Evolutionary conservation across 2,113 vertebrate species (phyloP), one percentile per base, ranked within the genome.

Genomic region (Amia ocellicauda): DNA sequence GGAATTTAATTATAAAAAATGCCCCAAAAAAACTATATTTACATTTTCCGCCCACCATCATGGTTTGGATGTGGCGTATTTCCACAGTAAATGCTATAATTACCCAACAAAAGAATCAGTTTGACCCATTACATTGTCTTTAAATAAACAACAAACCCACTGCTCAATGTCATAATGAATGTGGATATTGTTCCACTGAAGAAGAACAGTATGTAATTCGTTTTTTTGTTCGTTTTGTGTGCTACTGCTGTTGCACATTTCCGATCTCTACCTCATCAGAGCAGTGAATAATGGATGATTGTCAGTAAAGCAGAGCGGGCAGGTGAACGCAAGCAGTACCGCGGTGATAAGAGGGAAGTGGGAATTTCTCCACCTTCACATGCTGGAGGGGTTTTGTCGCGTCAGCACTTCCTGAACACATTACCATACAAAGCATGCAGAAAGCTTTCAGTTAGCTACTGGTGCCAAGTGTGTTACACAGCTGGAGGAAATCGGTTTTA

Each of bases 341-440:
- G 13, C 4, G 14, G 3, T n/a, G 13, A 17, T 3, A 3, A 17
- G 9, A 47, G 43, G 43, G n/a, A 47, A 47, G 43, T 14, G 16
- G 43, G 43, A 47, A 47, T 47, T 47, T 47, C 43, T 47, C 43
- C 43, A 47, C 43, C 43, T 47, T 47, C 13, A 47, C 10, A 47
- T 8, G 43, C 9, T 14, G 16, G 7, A 47, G 3, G 43, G 31
- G 11, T 16, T 14, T 47, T 47, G n/a, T n/a, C n/a, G 7, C n/a
- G 43, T 47, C 43, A 47, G 43, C 43, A 47, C 43, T 47, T 47
- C 31, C 31, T 36, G 5, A 11, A 36, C 31, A 7, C 31, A 11
- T 36, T 36, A 11, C 43, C n/a, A 47, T 47, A 47, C 13, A 47
- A 47, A 47, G 16, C 8, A 47, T 8, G 43, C 43, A 47, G 43